Conservation (phyloP, 2,113 vertebrate species). For the Leptosomus discolor region DNA sequence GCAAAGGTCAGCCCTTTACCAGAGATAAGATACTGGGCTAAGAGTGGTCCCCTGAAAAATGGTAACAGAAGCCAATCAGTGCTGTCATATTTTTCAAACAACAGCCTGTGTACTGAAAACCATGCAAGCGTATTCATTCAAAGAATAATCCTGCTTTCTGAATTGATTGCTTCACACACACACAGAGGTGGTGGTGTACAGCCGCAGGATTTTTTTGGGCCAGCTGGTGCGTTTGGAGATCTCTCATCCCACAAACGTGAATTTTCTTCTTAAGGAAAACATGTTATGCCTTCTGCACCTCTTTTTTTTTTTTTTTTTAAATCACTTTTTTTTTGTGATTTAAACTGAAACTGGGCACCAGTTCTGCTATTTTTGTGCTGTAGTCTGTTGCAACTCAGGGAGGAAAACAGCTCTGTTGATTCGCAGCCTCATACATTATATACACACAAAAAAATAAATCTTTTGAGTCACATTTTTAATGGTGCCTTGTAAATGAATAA, state of each 20-base stretch:
- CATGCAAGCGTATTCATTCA: not conserved
- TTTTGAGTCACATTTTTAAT: not conserved
- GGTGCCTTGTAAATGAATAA: constrained; percentile 26
- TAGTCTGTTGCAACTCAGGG: not conserved
- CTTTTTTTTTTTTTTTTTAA: not conserved
- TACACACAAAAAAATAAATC: not conserved
- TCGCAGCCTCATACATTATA: not conserved
- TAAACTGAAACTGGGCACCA: not conserved
- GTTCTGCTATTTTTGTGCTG: not conserved
- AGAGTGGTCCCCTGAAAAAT: not conserved
- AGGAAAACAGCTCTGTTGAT: not conserved
- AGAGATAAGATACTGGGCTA: not conserved
- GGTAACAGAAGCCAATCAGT: not conserved
- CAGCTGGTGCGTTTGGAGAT: not conserved
- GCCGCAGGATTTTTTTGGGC: not conserved
- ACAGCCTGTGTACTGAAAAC: not conserved
- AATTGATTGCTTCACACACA: too few relatives aligned
- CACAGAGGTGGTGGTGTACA: not conserved
- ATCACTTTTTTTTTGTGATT: not conserved
- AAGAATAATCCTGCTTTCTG: not conserved
- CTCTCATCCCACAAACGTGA: not conserved
- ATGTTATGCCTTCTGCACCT: not conserved
- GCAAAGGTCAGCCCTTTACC: not conserved
- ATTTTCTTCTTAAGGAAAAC: not conserved
- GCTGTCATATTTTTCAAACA: not conserved